A percentile compares a stretch with the other conserved stretches of the same genome.
Evolutionary conservation across 1,140 invertebrate species (phyloP).

Genomic region (Microvelia longipes): DNA sequence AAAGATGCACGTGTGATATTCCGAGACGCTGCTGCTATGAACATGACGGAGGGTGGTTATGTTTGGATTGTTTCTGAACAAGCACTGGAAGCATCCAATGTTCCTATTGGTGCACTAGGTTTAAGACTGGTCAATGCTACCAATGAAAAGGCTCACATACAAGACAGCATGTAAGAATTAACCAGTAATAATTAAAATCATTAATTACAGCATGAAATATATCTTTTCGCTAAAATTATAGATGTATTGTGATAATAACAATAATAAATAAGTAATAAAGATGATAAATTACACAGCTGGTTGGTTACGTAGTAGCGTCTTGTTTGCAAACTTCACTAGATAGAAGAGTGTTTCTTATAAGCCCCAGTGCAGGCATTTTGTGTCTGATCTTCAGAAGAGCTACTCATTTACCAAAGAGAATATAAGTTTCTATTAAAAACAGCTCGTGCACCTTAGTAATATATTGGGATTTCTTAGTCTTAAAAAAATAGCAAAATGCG

Average conservation of each 20-base stretch:
- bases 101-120: slow-evolving; percentile 73
- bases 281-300: too few species aligned
- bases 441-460: too few species aligned
- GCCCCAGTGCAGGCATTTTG: too few species aligned
- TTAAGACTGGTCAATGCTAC: slow-evolving; percentile 74
- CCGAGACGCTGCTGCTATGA: slow-evolving; percentile 63
- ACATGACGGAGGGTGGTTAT: slow-evolving; percentile 80
- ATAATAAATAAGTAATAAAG: slow-evolving; percentile 3
- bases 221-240: not conserved
- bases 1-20: slow-evolving; percentile 82
- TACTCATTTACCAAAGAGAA: too few species aligned
- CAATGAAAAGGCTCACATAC: slow-evolving; percentile 75
- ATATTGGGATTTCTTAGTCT: too few species aligned
- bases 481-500: too few species aligned
- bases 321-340: too few species aligned
- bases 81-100: slow-evolving; percentile 67
- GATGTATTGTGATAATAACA: not conserved
- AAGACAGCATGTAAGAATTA: slow-evolving; percentile 59
- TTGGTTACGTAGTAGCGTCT: too few species aligned
- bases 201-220: not conserved
- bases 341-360: too few species aligned
- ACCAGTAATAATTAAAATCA: too few species aligned
- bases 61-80: slow-evolving; percentile 97
- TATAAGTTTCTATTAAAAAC: too few species aligned
- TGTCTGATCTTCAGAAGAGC: too few species aligned